Conservation (phyloP, 2,888 invertebrate species). For the Drosophila yooni region DNA sequence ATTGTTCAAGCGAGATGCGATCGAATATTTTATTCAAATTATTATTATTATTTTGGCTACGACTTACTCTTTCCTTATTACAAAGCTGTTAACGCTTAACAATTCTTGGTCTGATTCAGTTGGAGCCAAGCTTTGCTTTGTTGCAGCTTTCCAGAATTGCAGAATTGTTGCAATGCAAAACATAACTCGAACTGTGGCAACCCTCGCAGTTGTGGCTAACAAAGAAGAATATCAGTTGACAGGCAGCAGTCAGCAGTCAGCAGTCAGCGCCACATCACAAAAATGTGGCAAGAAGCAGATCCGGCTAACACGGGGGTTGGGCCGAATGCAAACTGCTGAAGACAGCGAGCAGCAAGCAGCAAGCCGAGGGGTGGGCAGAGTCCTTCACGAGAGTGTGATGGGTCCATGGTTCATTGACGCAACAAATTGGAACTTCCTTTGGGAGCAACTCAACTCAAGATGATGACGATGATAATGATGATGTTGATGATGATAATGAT, state of each 20-base stretch:
- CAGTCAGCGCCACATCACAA: conserved; percentile 68
- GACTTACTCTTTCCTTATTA: not conserved
- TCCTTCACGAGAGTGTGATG: conserved; percentile 54
- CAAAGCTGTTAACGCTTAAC: not conserved
- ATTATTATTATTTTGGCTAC: not conserved
- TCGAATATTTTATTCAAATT: not conserved
- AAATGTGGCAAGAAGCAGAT: conserved; percentile 2
- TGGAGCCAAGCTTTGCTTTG: no score
- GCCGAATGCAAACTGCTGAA: conserved; percentile 41
- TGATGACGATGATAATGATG: conserved; percentile 20
- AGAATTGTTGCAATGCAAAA: not conserved
- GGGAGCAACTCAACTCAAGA: conserved; percentile 49
- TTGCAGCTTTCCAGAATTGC: not conserved
- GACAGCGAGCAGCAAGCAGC: conserved; percentile 11
- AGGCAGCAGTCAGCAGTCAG: conserved; percentile 75
- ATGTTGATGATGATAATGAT: conserved; percentile 28
- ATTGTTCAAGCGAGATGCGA: conserved; percentile 3
- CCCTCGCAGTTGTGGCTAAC: conserved; percentile 51
- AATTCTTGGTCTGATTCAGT: not conserved
- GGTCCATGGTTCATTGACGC: conserved; percentile 82
- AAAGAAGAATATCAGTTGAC: conserved; percentile 72
- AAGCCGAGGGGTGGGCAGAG: conserved; percentile 26
- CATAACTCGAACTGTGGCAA: conserved; percentile 5
- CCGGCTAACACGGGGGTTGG: conserved; percentile 37
- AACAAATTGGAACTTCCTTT: conserved; percentile 82